Base-by-base conservation (phyloP, 2,888 invertebrate species). In the Lacanobia oleracea region DNA sequence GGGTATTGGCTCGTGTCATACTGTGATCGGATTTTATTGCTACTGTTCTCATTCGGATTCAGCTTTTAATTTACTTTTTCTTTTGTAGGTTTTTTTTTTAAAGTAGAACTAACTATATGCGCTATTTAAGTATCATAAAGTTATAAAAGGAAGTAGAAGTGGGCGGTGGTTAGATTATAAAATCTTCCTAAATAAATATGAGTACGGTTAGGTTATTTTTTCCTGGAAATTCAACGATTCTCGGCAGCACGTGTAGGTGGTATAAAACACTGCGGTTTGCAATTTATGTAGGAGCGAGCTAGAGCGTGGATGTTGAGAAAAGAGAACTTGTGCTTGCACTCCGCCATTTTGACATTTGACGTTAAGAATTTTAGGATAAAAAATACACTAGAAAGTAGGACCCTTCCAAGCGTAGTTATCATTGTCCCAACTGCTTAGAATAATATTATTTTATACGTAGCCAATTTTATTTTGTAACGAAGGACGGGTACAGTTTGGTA, bases 1-100 rank as follows among this genome's bases (percentile, higher is more conserved):
- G 67, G 51, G 40, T 62, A 66, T 80, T 79, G 79, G 66, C 68
- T 78, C 50, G 59, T 68, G 60, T 79, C 83, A 67, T 82, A 54
- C 27, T 45, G 60, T 54, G 45, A 54, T 74, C 51, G 43, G 54
- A 69, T 82, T 82, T 77, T 63, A 72, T 69, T 66, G 48, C 9
- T 60, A 43, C 33, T 61, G 21, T 64, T 70, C 18, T 51, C 48
- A n/a, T 75, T 45, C 40, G 18, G 8, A 21, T 68, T 56, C 45
- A 51, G 53, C 10, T 72, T 50, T 37, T 9, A 12, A 51, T 50
- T 27, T 33, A 1, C 8, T 12, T 53, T 12, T 51, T 14, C 2
- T 33, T 16, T 45, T 12, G 23, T 18, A 12, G n/a, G 16, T 1
- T n/a, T n/a, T n/a, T 10, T 18, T 18, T 18, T 16, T 27, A 14